Percentiles rank a stretch among this genome's conserved stretches.
Evolutionary conservation across 2,113 vertebrate genomes (phyloP).

Genomic region (Ranitomeya imitator): DNA sequence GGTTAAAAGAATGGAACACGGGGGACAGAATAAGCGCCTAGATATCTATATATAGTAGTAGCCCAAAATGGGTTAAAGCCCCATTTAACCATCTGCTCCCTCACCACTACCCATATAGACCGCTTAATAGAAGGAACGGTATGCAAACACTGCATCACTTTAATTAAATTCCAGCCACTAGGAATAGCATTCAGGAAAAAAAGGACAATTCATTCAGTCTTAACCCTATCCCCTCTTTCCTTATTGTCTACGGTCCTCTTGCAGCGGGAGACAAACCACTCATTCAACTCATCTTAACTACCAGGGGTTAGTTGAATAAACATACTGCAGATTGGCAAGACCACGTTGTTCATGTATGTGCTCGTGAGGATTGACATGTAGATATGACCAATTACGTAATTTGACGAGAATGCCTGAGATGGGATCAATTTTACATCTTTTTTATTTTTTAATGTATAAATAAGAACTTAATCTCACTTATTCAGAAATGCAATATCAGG

Average conservation of each 20-base stretch:
- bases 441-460: too few species aligned
- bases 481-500: background rate
- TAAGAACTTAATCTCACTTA: background rate
- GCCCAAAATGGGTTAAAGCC: background rate
- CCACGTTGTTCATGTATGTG: background rate
- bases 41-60: too few species aligned
- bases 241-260: background rate
- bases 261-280: background rate
- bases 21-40: background rate
- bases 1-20: too few species aligned
- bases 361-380: background rate
- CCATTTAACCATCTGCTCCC: background rate
- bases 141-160: constrained; percentile 51
- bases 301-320: background rate
- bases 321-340: background rate
- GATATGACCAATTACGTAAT: background rate
- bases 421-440: background rate
- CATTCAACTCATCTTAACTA: background rate
- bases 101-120: background rate
- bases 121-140: constrained; percentile 25
- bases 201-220: constrained; percentile 44
- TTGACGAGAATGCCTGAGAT: background rate
- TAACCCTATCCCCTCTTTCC: constrained; percentile 14
- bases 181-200: constrained; percentile 40
- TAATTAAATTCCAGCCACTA: constrained; percentile 56